A percentile compares a stretch with the other conserved stretches of the same genome.
Evolutionary conservation across 2,113 vertebrate genomes (phyloP).

Genomic region (Arenaria interpres): DNA sequence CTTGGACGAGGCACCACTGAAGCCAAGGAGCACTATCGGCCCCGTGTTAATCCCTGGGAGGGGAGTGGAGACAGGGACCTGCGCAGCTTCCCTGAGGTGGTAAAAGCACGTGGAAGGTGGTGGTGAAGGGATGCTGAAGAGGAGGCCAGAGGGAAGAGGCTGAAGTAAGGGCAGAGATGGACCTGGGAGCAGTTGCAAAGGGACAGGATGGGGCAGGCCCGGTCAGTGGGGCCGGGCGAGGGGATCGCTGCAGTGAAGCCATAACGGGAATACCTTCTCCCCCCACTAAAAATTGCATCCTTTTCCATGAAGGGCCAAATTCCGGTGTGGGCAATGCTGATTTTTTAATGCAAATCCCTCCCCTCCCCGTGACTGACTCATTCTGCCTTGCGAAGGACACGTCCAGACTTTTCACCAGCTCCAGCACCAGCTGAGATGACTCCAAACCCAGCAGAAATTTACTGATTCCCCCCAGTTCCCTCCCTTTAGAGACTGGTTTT

Average conservation of each 20-base stretch:
- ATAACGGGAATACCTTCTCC: neutral
- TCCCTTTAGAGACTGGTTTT: neutral
- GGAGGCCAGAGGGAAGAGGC: neutral
- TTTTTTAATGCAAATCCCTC: neutral
- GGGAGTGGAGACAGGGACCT: neutral
- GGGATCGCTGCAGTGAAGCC: neutral
- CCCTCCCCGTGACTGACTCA: accelerated
- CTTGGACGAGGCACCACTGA: neutral
- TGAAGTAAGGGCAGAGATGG: neutral
- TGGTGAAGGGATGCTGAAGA: neutral
- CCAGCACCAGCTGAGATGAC: neutral
- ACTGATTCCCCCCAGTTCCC: neutral
- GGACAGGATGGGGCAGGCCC: neutral
- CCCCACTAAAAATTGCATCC: neutral
- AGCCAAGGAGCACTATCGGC: accelerated
- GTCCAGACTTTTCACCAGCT: neutral
- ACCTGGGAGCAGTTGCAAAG: neutral
- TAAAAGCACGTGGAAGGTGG: neutral
- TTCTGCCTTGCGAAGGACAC: neutral
- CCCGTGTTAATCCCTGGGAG: neutral
- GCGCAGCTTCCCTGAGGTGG: neutral
- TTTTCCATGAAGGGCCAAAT: neutral
- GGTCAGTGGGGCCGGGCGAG: neutral
- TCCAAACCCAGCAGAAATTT: neutral
- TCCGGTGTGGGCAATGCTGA: accelerated